Evolutionary conservation across 2,888 invertebrate genomes (phyloP), one percentile per base, ranked within the genome.

Genomic region (Scelioninae gen. 2): DNA sequence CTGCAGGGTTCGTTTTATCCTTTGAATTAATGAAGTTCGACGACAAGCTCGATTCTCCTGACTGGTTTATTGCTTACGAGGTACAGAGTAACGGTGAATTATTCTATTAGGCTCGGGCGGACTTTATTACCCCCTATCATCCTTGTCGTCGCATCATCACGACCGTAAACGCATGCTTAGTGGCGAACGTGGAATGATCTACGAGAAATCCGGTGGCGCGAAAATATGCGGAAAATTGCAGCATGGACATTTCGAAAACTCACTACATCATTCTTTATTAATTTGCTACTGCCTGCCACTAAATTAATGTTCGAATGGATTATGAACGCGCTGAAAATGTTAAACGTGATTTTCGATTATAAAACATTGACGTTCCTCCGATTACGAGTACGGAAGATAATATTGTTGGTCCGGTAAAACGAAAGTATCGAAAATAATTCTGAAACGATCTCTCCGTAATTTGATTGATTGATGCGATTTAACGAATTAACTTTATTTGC

Each of bases 61-160:
- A 39, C 65, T 74, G 57, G 61, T 70, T 70, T 73, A 69, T 65
- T 41, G 60, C 61, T 74, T 39, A 65, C 61, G 13, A 69, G 63
- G 64, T 63, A 69, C 58, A 57, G 57, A 63, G 61, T 74, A 74
- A 77, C 74, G 73, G 77, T 69, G 73, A 79, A 79, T 79, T 77
- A 78, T 79, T 78, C 77, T 75, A 78, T 79, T 77, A 77, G 74
- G 61, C 52, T 73, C 39, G 60, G 72, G 61, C 65, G 60, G 68
- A 77, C 76, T 72, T 76, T 77, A 76, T 77, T 78, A 76, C 76
- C 61, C 64, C 61, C 72, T 73, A 77, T 77, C 77, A 74, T 73
- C 68, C 71, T 78, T 74, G 77, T 76, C 76, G 71, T 76, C 74
- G 69, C 68, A 73, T 76, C 72, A 76, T 72, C 76, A 46, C 46